Conservation (phyloP, 2,797 vertebrate genomes). For the Picus viridis region DNA sequence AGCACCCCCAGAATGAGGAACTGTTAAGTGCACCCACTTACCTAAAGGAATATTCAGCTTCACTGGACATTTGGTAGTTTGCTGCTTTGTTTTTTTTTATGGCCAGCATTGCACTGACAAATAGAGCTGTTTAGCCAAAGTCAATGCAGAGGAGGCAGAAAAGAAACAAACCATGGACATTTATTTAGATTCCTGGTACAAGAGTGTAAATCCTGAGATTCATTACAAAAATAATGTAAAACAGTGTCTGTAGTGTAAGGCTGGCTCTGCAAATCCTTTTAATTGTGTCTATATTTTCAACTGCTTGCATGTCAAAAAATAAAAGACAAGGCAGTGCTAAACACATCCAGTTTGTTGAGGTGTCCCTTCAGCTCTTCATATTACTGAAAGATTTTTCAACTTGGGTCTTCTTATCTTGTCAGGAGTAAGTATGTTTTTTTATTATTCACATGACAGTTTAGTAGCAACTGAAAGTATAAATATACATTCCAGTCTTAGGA, state of each 20-base stretch:
- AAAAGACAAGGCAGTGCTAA: constrained; percentile 54
- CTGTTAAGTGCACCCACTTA: background rate
- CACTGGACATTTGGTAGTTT: background rate
- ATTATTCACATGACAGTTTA: background rate
- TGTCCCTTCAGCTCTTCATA: constrained; percentile 4
- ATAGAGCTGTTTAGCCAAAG: constrained; percentile 66
- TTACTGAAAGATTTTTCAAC: background rate
- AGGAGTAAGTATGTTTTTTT: background rate
- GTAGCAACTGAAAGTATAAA: background rate
- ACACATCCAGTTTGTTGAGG: background rate
- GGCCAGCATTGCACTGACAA: constrained; percentile 62
- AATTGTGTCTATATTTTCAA: constrained; percentile 70
- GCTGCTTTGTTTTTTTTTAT: constrained; percentile 54
- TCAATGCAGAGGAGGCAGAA: constrained; percentile 53
- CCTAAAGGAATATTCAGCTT: background rate
- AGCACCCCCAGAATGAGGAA: background rate
- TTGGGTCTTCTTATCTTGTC: background rate
- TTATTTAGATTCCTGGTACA: constrained; percentile 67
- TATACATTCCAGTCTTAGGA: background rate
- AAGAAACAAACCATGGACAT: constrained; percentile 51
- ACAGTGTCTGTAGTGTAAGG: background rate
- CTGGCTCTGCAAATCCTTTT: constrained; percentile 65
- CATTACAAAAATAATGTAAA: constrained; percentile 53
- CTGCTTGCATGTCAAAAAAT: constrained; percentile 38
- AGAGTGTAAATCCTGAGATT: constrained; percentile 31